Conservation (phyloP, 2,888 invertebrate species). For the Rhamnusium bicolor region DNA sequence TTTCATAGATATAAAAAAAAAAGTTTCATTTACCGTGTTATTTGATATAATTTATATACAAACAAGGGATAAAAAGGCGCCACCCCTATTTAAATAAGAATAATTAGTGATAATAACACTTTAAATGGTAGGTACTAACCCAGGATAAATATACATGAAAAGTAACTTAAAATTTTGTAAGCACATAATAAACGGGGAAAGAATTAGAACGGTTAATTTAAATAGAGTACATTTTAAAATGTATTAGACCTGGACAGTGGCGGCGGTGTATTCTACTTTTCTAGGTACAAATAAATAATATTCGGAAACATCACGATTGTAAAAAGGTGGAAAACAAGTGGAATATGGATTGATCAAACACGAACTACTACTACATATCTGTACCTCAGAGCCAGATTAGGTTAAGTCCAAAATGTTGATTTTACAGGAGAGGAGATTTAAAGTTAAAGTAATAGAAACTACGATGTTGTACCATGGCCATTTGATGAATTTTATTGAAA, state of each 20-base stretch:
- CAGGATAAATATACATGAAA: slow-evolving; percentile 8
- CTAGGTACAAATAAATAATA: too few species aligned
- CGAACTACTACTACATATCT: too few species aligned
- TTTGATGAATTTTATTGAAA: too few species aligned
- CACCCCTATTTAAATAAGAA: slow-evolving; percentile 28
- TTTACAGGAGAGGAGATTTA: too few species aligned
- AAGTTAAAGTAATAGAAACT: too few species aligned
- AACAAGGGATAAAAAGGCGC: slow-evolving; percentile 27
- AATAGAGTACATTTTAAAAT: not conserved
- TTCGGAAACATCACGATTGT: too few species aligned
- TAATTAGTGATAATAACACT: slow-evolving; percentile 20
- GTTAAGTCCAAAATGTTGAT: too few species aligned
- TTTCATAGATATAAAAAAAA: slow-evolving; percentile 14
- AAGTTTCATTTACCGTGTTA: slow-evolving; percentile 14
- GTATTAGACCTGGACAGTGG: not conserved
- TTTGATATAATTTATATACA: slow-evolving; percentile 21
- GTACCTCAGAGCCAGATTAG: too few species aligned
- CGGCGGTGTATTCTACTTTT: not conserved
- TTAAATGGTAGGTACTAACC: slow-evolving; percentile 11
- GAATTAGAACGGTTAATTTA: not conserved
- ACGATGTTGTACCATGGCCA: too few species aligned
- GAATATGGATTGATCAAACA: too few species aligned
- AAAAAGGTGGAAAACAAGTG: too few species aligned
- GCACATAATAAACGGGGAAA: slow-evolving; percentile 1
- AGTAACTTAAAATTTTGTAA: slow-evolving; percentile 15